Conservation (phyloP, 2,888 invertebrate species). For the Drosophila parthenogenetica region DNA sequence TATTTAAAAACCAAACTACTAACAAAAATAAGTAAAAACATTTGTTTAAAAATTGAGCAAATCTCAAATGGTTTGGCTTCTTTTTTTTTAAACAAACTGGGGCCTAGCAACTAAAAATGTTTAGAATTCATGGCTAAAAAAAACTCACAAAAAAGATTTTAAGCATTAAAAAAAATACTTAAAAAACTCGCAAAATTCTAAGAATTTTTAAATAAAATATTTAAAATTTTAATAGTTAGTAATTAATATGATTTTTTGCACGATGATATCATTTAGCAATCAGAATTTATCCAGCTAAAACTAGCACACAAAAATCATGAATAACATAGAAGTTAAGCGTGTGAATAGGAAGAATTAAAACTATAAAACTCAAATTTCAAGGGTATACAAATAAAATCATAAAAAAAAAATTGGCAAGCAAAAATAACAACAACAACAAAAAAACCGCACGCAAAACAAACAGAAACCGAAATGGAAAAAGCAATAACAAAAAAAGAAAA, state of each 20-base stretch:
- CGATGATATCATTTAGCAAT: neutral
- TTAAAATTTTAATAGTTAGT: neutral
- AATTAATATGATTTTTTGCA: neutral
- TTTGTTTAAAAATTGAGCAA: no score
- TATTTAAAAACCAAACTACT: no score
- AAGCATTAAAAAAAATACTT: neutral
- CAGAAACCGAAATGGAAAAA: constrained; percentile 10
- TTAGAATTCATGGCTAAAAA: no score
- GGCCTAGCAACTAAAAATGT: no score
- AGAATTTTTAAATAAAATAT: no score
- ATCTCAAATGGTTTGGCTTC: no score
- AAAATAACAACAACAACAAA: neutral
- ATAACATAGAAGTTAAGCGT: neutral
- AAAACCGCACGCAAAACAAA: neutral
- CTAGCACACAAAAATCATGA: neutral
- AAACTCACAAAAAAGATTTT: no score
- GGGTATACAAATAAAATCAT: constrained; percentile 1
- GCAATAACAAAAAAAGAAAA: neutral
- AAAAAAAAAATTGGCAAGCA: constrained; percentile 1
- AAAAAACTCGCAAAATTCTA: neutral
- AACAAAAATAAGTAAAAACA: no score
- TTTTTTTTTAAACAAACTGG: no score
- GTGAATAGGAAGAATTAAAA: neutral
- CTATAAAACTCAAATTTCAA: neutral
- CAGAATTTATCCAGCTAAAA: neutral